Base-by-base conservation (phyloP, 1,140 invertebrate genomes). In the Bombus superbus region DNA sequence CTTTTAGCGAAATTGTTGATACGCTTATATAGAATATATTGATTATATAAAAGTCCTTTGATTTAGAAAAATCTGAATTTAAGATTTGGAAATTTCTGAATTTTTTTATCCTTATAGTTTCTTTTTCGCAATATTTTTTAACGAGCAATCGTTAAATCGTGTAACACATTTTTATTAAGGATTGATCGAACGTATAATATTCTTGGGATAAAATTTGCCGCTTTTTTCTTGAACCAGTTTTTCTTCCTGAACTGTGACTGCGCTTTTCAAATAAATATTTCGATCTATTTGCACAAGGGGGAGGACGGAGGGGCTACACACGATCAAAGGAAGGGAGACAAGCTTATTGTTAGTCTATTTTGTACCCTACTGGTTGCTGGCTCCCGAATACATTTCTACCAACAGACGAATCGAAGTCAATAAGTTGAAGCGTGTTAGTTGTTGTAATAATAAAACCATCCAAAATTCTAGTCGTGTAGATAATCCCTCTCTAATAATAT, bases 261-360 rank as follows among this genome's bases (percentile, higher is more conserved):
- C 10, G 66, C 83, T 84, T 85, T 85, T 72, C 75, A 79, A 85
- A 80, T 44, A 85, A 85, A 80, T 85, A 80, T 85, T 77, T 72
- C 83, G 42, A 85, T 85, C 32, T 85, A 71, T 85, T 87, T 85
- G 83, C 42, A 73, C 53, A 81, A 74, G 76, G 66, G 69, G 81
- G 53, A 73, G 66, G 83, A 28, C 22, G 28, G n/a, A 35, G 28
- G 53, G 76, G 76, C 3, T 72, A 32, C 28, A 22, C 32, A 40
- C 66, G 76, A 62, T 81, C 77, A 72, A 85, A 47, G 53, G 32
- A 47, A 80, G 59, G 57, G 57, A 40, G 74, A 74, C 35, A 35
- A 73, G 28, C 28, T 62, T 47, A 62, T 87, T 88, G 86, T 74
- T 47, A 68, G 76, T 78, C 80, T 59, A 81, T 75, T 85, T 85